Percentiles rank a stretch among this genome's conserved stretches.
These are phyloP conservation scores for Aphodius sticticus DNA, from an alignment of 2,888 invertebrate species.

Conservation along the genomic window DNA sequence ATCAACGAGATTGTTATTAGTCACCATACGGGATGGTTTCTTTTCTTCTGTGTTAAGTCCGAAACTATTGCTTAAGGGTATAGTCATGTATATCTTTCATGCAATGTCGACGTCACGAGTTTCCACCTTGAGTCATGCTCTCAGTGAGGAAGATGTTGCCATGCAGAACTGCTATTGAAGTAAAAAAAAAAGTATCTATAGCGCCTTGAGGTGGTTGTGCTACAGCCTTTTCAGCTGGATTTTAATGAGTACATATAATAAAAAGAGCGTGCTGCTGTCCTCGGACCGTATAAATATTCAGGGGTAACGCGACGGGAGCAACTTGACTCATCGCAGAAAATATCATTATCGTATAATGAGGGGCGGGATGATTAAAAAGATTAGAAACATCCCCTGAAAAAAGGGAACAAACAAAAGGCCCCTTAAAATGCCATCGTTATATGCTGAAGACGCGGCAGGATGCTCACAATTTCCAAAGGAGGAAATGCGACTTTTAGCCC, in stretches of 20 bases:
- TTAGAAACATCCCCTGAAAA: slow-evolving; percentile 4
- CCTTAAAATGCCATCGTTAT: neutral
- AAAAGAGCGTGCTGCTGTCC: neutral
- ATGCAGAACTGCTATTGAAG: neutral
- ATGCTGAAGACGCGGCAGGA: neutral
- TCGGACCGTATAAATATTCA: neutral
- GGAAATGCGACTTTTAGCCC: too few relatives aligned
- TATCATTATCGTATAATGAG: slow-evolving; percentile 4
- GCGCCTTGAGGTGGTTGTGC: neutral
- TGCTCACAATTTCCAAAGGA: neutral
- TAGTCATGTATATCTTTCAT: too few relatives aligned
- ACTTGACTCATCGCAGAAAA: neutral
- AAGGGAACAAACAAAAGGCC: slow-evolving; percentile 1
- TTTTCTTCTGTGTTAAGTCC: too few relatives aligned
- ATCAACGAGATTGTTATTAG: too few relatives aligned
- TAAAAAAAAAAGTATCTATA: neutral
- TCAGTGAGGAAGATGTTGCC: neutral
- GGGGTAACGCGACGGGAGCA: neutral
- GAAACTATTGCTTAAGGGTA: too few relatives aligned
- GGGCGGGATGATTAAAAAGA: neutral
- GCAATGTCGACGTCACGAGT: too few relatives aligned
- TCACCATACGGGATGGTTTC: too few relatives aligned
- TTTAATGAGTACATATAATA: slow-evolving; percentile 4
- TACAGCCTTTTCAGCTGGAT: neutral
- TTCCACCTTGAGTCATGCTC: too few relatives aligned